phyloP scores from a whole-genome alignment of 2,113 vertebrate genomes.

The Lampris megalopsis region DNA sequence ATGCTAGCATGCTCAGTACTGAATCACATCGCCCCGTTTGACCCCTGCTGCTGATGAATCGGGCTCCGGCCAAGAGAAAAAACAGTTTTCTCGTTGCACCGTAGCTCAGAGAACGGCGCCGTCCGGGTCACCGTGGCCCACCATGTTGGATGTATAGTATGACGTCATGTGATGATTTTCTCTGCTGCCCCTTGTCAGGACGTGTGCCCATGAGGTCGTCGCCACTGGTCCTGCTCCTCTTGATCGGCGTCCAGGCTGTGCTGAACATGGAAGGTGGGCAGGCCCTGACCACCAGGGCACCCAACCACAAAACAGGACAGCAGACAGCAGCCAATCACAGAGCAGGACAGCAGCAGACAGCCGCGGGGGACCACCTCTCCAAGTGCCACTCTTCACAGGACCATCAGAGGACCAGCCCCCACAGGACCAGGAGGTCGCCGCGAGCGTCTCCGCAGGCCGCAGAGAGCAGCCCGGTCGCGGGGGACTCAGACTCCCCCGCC shows the following conservation, averaged over 20 bases:
- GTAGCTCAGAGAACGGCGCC: too few species aligned
- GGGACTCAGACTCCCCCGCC: conserved; percentile 27
- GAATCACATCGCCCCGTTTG: too few species aligned
- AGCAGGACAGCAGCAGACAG: conserved; percentile 73
- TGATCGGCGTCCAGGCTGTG: conserved; percentile 96
- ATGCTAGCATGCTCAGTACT: too few species aligned
- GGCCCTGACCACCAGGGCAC: conserved; percentile 81
- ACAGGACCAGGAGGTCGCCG: conserved; percentile 74
- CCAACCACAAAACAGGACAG: conserved; percentile 80
- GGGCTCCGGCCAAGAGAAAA: too few species aligned
- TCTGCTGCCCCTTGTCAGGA: conserved; percentile 61
- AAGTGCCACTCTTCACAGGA: conserved; percentile 57
- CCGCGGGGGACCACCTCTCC: conserved; percentile 61
- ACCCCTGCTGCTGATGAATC: too few species aligned
- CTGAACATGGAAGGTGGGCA: conserved; percentile 88
- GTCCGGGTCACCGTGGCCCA: too few species aligned
- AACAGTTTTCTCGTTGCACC: too few species aligned
- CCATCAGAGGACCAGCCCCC: conserved; percentile 71
- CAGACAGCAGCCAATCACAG: conserved; percentile 74
- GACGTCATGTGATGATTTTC: background rate
- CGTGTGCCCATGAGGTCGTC: conserved; percentile 96
- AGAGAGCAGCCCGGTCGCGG: conserved; percentile 60
- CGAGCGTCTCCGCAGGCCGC: conserved; percentile 47
- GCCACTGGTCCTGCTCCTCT: conserved; percentile 94
- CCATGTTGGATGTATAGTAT: background rate